phyloP scores from a whole-genome alignment of 2,113 vertebrate genomes.

The Brienomyrus longianalis region DNA sequence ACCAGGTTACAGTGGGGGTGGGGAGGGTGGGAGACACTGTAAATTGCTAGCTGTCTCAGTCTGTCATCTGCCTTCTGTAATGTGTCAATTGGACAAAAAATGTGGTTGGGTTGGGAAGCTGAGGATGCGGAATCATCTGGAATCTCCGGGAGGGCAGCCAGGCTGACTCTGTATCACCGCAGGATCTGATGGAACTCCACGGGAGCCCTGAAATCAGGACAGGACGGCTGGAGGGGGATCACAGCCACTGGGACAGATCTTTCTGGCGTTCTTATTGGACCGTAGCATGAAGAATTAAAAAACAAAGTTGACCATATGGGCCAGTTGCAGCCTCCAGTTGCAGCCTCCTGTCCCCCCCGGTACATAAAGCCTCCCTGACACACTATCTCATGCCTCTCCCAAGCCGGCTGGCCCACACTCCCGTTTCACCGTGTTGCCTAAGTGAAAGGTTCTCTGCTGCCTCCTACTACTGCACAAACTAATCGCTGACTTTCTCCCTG shows the following conservation, averaged over 20 bases:
- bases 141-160: background rate
- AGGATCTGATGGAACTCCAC: background rate
- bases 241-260: background rate
- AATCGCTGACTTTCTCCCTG: background rate
- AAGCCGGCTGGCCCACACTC: background rate
- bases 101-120: background rate
- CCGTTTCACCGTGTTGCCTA: background rate
- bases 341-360: background rate
- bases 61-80: background rate
- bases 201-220: background rate
- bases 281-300: background rate
- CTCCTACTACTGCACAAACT: background rate
- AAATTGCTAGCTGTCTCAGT: background rate
- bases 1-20: background rate
- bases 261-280: background rate
- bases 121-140: background rate
- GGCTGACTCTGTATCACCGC: background rate
- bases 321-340: background rate
- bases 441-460: background rate
- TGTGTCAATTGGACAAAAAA: background rate
- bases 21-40: background rate
- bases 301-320: background rate
- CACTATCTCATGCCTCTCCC: background rate
- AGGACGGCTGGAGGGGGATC: background rate
- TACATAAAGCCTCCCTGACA: background rate